Base-by-base conservation (phyloP, 2,797 vertebrate genomes). In the Aeoliscus strigatus region DNA sequence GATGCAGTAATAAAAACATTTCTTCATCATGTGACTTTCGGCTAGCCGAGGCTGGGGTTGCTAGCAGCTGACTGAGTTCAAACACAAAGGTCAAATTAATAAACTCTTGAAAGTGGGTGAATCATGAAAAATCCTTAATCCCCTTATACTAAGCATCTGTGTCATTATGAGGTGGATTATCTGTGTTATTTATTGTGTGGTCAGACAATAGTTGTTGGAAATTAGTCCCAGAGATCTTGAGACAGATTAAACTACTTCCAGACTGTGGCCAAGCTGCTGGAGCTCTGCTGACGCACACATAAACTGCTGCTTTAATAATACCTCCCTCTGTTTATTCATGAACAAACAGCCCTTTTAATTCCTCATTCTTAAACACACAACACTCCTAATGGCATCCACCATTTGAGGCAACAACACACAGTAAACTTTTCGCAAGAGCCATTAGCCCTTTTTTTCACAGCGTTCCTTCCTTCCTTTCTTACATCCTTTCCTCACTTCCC, bases 221-320 rank as follows among this genome's bases (percentile, higher is more conserved):
- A 82, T 80, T 77, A 75, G 63, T 44, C 39, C 35, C 35, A 43
- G 61, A 13, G 14, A 46, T 57, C 62, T 58, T 55, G 63, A 65
- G 67, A 70, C 57, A 66, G 74, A 80, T 69, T 77, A 77, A 69
- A 64, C 70, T 52, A 66, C 68, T 55, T 62, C 59, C 72, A 63
- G 57, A 66, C 50, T 62, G 36, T 27, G 46, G 25, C 43, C 41
- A 74, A 69, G 67, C 77, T 69, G 52, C 58, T 52, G 62, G 45
- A 53, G 27, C 53, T 65, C 57, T 75, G 73, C 68, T 81, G 75
- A 79, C 45, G 9, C 49, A 60, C 51, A 62, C 33, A 48, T 39
- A 64, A 77, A 66, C 49, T 38, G 12, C 40, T 23, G 48, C 50
- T 44, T 48, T 62, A 42, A 30, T 62, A 73, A 70, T 49, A 53